Evolutionary conservation across 2,113 vertebrate species (phyloP), one percentile per base, ranked within the genome.

Genomic region (Oplegnathus fasciatus): DNA sequence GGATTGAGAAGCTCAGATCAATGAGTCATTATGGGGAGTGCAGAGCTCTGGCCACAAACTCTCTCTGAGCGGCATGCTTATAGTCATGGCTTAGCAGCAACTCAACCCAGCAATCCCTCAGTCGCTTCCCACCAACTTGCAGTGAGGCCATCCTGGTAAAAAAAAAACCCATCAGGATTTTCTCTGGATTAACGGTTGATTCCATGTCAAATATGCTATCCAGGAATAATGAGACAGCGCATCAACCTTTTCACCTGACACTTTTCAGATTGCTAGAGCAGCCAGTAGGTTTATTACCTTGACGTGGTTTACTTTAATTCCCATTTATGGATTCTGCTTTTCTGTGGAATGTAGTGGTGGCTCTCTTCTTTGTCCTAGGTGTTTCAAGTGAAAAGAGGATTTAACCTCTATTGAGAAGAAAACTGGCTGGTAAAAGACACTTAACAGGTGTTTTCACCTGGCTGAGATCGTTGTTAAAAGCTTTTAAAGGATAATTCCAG

Each of bases 1-100:
- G 87, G 91, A 91, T 91, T 82, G 90, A 89, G 86, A 48, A 82
- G 86, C 89, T 90, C 85, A 91, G 83, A 91, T 94, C 93, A 88
- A 88, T 91, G 93, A 89, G 82, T 94, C 88, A 88, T 93, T 92
- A 92, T 28, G 62, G 69, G 75, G 71, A 91, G 88, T 80, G 89
- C 79, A 80, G 60, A 46, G 78, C 62, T 64, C 66, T 74, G 42
- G 78, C 57, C 32, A 14, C 73, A 55, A 77, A 30, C 79, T 15
- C 54, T 30, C 42, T 69, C 86, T 22, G 64, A 82, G 60, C 9
- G 26, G 61, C 64, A 86, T 72, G 72, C 85, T 82, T 76, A 80
- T 42, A 69, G 80, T 85, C 65, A 11, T 77, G 77, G 91, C 72
- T 93, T 88, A 91, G 80, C 67, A 26, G 82, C 85, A 84, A 18